Evolutionary conservation across 1,140 invertebrate species (phyloP).

Genomic region (Psilanteris sp.): DNA sequence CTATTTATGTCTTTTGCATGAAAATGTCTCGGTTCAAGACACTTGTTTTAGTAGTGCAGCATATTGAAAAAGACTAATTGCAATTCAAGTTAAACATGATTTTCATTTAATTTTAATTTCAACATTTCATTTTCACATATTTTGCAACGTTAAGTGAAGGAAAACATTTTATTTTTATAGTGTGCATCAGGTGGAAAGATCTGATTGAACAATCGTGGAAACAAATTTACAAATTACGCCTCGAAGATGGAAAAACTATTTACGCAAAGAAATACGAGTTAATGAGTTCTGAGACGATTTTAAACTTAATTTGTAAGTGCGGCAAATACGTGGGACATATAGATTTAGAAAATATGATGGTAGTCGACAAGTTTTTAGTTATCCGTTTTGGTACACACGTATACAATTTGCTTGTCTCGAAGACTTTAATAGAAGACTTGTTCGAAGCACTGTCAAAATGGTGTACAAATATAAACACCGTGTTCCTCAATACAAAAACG

Average conservation of each 20-base stretch:
- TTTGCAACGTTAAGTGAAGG: too few relatives aligned
- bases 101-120: too few relatives aligned
- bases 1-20: too few relatives aligned
- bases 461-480: constrained; percentile 25
- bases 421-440: constrained; percentile 15
- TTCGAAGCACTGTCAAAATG: constrained; percentile 15
- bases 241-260: constrained; percentile 20
- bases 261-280: constrained; percentile 14
- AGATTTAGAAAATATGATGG: constrained; percentile 46
- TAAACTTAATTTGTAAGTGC: constrained; percentile 24
- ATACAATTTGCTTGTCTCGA: constrained; percentile 15
- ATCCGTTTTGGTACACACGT: constrained; percentile 23
- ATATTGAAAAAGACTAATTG: too few relatives aligned
- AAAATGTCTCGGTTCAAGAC: too few relatives aligned
- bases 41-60: too few relatives aligned
- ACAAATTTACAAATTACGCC: constrained; percentile 17
- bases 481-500: constrained; percentile 40
- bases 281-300: constrained; percentile 8
- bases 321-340: constrained; percentile 25
- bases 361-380: constrained; percentile 29
- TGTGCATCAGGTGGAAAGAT: constrained; percentile 39
- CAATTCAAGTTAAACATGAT: too few relatives aligned
- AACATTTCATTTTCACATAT: too few relatives aligned
- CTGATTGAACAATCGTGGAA: constrained; percentile 28
- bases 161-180: constrained; percentile 14